These are phyloP conservation scores for Hylyphantes graminicola DNA, from an alignment of 1,140 invertebrate species.

Conservation along the genomic window DNA sequence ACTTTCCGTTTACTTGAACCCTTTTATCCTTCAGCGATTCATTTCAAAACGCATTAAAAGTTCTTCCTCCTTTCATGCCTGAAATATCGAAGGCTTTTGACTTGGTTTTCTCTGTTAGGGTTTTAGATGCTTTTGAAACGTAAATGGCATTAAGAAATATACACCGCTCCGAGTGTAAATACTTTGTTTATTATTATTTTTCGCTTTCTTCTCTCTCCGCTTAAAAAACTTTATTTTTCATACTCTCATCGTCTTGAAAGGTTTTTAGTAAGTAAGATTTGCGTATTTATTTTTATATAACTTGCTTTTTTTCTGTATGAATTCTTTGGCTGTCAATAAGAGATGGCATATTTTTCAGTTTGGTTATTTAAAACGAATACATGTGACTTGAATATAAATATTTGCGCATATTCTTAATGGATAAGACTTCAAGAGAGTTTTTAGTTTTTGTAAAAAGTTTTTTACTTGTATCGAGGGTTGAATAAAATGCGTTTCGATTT, in stretches of 20 bases:
- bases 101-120: background rate
- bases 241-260: constrained; percentile 42
- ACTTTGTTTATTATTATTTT: constrained; percentile 6
- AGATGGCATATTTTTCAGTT: constrained; percentile 46
- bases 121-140: constrained; percentile 44
- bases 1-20: background rate
- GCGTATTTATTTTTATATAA: constrained; percentile 45
- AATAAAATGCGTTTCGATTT: constrained; percentile 14
- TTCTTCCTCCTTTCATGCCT: constrained; percentile 39
- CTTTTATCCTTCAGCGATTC: background rate
- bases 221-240: constrained; percentile 6
- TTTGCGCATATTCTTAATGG: constrained; percentile 15
- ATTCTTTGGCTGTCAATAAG: background rate
- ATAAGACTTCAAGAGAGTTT: constrained; percentile 10
- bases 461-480: background rate
- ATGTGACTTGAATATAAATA: constrained; percentile 40
- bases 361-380: constrained; percentile 30
- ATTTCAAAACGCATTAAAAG: constrained; percentile 55
- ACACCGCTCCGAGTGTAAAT: constrained; percentile 10
- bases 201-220: background rate
- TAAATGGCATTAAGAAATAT: constrained; percentile 56
- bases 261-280: constrained; percentile 46
- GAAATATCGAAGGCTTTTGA: constrained; percentile 42
- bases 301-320: constrained; percentile 17
- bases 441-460: background rate